A percentile compares a stretch with the other conserved stretches of the same genome.
phyloP scores from a whole-genome alignment of 2,113 vertebrate genomes.

The Epinephelus moara region DNA sequence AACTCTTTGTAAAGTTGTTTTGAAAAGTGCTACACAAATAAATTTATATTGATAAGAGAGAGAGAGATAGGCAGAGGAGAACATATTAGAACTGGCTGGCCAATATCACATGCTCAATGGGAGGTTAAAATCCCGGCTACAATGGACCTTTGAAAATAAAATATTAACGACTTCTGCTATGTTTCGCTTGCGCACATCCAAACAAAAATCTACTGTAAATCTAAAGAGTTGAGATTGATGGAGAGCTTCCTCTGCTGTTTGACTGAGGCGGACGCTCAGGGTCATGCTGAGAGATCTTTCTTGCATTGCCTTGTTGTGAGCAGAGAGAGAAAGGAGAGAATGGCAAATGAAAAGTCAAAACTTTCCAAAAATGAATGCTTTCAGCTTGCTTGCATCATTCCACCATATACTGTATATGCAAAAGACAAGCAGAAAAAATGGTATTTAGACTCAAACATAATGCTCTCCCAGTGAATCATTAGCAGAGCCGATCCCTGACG shows the following conservation, averaged over 20 bases:
- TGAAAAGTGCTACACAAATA: background rate
- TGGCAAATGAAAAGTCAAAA: constrained; percentile 9
- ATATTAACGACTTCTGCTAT: background rate
- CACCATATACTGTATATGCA: background rate
- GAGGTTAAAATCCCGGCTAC: constrained; percentile 2
- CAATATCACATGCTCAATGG: background rate
- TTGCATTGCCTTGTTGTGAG: background rate
- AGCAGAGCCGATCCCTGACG: background rate
- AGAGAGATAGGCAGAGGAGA: background rate
- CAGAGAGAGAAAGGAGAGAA: background rate
- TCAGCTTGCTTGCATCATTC: background rate
- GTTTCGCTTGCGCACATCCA: background rate
- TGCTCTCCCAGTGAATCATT: background rate
- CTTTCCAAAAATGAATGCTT: constrained; percentile 1
- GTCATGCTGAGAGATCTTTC: background rate
- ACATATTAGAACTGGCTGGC: background rate
- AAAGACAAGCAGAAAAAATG: background rate
- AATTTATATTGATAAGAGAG: background rate
- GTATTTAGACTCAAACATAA: background rate
- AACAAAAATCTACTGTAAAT: background rate
- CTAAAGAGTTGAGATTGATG: background rate
- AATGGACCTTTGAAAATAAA: constrained; percentile 1
- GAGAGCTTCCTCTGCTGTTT: constrained; percentile 3
- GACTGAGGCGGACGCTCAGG: background rate
- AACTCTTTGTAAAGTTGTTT: background rate